Conservation (phyloP, 2,797 vertebrate genomes). For the Muscicapa striata region DNA sequence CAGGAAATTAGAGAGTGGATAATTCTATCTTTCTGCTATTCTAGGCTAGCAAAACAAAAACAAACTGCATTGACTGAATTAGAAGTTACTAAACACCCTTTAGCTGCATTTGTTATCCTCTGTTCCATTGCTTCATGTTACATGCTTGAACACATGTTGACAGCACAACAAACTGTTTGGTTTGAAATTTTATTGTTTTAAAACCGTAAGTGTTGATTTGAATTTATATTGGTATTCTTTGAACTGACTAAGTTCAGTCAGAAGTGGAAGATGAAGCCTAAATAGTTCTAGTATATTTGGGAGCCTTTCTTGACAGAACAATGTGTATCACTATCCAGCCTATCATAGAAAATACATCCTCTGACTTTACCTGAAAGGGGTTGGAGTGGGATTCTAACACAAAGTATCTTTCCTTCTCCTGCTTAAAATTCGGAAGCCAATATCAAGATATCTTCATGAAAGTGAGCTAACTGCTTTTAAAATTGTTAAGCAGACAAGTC, state of each 20-base stretch:
- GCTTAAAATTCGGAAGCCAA: neutral
- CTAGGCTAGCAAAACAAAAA: neutral
- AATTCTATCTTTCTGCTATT: neutral
- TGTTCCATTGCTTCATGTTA: neutral
- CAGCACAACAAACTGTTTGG: neutral
- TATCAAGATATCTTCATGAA: neutral
- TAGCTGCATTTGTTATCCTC: neutral
- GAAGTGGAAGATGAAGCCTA: neutral
- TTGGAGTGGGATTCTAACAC: neutral
- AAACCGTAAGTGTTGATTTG: neutral
- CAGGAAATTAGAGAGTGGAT: neutral
- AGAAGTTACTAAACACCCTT: neutral
- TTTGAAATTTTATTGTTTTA: neutral
- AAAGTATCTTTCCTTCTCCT: neutral
- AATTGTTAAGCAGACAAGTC: neutral
- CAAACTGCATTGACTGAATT: neutral
- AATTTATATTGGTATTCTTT: neutral
- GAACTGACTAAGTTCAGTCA: neutral
- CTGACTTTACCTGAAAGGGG: neutral
- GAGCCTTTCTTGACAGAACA: neutral
- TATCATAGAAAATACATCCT: neutral
- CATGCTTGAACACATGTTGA: neutral
- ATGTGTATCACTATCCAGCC: neutral
- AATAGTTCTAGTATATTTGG: neutral
- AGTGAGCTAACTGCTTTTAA: neutral